These are phyloP conservation scores for Anticlea derivata DNA, from an alignment of 2,888 invertebrate genomes.

Conservation along the genomic window DNA sequence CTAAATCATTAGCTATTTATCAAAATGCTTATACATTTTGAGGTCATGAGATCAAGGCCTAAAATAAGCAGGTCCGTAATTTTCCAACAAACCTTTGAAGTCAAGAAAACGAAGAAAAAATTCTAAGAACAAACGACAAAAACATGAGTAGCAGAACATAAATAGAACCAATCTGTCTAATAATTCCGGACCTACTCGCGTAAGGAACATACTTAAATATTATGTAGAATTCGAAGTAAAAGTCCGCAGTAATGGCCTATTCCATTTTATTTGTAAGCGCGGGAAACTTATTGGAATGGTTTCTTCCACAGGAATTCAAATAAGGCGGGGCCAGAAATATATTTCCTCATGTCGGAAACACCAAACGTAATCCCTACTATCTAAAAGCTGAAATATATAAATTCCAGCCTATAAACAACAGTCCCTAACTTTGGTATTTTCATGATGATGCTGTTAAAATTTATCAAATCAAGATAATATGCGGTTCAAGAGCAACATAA, in stretches of 20 bases:
- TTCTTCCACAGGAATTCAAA: conserved; percentile 36
- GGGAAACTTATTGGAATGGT: conserved; percentile 37
- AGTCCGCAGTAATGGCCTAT: conserved; percentile 34
- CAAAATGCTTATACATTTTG: no score
- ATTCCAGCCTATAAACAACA: not conserved
- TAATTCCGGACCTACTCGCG: not conserved
- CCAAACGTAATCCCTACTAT: conserved; percentile 14
- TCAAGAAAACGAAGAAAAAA: not conserved
- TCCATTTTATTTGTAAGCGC: conserved; percentile 36
- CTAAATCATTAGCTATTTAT: no score
- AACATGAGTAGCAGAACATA: not conserved
- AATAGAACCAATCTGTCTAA: not conserved
- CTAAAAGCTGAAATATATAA: not conserved
- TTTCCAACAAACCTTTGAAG: not conserved
- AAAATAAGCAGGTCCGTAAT: no score
- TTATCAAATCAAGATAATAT: not conserved
- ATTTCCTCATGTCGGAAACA: conserved; percentile 22
- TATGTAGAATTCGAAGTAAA: conserved; percentile 31
- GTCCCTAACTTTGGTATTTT: no score
- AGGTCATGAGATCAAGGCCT: no score
- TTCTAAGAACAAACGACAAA: no score
- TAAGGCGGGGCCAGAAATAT: conserved; percentile 33
- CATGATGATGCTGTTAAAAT: no score
- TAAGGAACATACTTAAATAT: conserved; percentile 19
- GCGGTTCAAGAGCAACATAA: conserved; percentile 10